A percentile compares a stretch with the other conserved stretches of the same genome.
phyloP scores from a whole-genome alignment of 2,888 invertebrate genomes.

The Theretra japonica region DNA sequence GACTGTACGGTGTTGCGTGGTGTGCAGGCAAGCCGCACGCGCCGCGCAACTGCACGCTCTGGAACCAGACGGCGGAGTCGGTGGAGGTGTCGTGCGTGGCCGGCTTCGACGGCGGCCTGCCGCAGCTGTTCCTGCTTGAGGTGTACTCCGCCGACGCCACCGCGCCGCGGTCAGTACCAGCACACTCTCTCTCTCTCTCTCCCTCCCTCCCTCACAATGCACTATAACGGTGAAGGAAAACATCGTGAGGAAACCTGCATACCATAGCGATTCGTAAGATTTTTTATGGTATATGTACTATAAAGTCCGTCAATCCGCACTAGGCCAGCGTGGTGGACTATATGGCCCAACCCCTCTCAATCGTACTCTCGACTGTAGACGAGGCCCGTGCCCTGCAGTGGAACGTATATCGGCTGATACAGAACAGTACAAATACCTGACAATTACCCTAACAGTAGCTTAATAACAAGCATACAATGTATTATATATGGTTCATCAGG shows the following conservation, averaged over 20 bases:
- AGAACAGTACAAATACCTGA: no score
- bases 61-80: slow-evolving; percentile 93
- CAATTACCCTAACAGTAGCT: not conserved
- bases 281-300: no score
- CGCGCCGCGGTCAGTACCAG: slow-evolving; percentile 61
- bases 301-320: no score
- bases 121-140: slow-evolving; percentile 93
- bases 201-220: no score
- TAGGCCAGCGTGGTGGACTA: no score
- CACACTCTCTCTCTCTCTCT: not conserved
- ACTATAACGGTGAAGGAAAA: no score
- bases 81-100: slow-evolving; percentile 92
- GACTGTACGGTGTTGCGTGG: not conserved
- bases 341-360: no score
- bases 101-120: slow-evolving; percentile 95
- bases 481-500: not conserved
- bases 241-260: no score
- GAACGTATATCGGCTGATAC: no score
- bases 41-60: slow-evolving; percentile 93
- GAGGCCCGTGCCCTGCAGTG: no score
- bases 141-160: slow-evolving; percentile 82
- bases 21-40: slow-evolving; percentile 91
- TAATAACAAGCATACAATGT: not conserved
- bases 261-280: no score
- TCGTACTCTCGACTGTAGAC: no score